phyloP scores from a whole-genome alignment of 2,888 invertebrate genomes.

The Parelbella ahira region DNA sequence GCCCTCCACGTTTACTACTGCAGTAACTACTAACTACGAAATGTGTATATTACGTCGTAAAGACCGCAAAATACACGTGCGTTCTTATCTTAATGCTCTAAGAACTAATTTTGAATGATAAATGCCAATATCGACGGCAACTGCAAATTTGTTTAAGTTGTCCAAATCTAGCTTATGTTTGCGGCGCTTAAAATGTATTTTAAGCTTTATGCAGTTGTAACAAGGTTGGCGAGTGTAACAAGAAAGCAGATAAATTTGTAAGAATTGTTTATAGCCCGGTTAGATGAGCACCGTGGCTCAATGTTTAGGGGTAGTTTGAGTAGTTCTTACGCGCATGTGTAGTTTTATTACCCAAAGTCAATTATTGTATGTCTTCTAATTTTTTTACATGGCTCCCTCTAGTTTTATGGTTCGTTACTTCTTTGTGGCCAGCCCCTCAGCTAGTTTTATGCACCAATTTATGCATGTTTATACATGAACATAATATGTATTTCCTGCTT shows the following conservation, averaged over 20 bases:
- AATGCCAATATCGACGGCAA: background rate
- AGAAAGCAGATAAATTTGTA: slow-evolving; percentile 8
- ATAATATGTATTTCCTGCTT: no score
- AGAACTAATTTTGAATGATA: slow-evolving; percentile 2
- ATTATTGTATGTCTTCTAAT: slow-evolving; percentile 29
- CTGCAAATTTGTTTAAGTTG: slow-evolving; percentile 18
- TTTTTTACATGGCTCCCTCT: slow-evolving; percentile 17
- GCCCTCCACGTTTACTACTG: slow-evolving; percentile 22
- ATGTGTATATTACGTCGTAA: slow-evolving; percentile 8
- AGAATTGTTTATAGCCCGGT: slow-evolving; percentile 30
- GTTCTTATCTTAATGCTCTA: background rate
- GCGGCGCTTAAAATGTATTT: slow-evolving; percentile 4
- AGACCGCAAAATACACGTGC: background rate
- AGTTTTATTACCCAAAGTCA: slow-evolving; percentile 33
- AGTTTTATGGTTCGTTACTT: slow-evolving; percentile 15
- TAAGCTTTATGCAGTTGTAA: background rate
- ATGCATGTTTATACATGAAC: no score
- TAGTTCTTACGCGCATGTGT: slow-evolving; percentile 33
- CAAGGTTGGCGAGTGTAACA: slow-evolving; percentile 9
- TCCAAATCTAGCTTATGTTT: slow-evolving; percentile 2
- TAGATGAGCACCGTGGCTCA: slow-evolving; percentile 28
- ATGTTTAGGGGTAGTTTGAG: slow-evolving; percentile 24
- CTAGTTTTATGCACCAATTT: no score
- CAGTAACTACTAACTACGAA: slow-evolving; percentile 27
- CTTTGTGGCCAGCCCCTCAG: no score